A percentile compares a stretch with the other conserved stretches of the same genome.
These are phyloP conservation scores for Upupa epops DNA, from an alignment of 2,113 vertebrate species.

Conservation along the genomic window DNA sequence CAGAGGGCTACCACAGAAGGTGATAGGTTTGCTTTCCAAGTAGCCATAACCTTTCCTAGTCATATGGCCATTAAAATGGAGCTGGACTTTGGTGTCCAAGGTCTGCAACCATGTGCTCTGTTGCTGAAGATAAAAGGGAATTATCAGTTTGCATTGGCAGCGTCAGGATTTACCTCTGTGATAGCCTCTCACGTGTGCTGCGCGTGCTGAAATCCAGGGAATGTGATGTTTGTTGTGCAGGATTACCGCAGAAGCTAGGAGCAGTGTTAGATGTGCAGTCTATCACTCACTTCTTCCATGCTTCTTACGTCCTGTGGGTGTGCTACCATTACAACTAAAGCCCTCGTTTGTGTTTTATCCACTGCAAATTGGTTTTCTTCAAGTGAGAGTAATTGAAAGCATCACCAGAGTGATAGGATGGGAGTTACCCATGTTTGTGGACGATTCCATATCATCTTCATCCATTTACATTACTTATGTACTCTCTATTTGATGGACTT, in stretches of 20 bases:
- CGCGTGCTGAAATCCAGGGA: neutral
- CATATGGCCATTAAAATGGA: neutral
- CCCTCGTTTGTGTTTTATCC: neutral
- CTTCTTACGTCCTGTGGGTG: neutral
- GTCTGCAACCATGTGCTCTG: neutral
- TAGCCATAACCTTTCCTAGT: neutral
- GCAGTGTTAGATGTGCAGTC: neutral
- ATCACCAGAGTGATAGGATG: too few relatives aligned
- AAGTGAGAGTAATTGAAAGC: neutral
- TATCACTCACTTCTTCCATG: accelerated
- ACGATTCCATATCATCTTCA: neutral
- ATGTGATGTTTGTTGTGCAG: too few relatives aligned
- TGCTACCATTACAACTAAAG: neutral
- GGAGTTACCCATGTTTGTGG: neutral
- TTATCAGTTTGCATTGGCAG: neutral
- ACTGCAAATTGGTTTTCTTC: neutral
- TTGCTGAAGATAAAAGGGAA: neutral
- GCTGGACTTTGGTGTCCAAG: neutral
- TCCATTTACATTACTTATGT: neutral
- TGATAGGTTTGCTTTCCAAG: neutral
- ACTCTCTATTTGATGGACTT: neutral
- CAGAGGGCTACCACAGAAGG: neutral
- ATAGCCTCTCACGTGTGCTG: neutral
- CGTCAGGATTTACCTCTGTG: neutral
- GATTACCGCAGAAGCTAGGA: neutral